A percentile compares a stretch with the other conserved stretches of the same genome.
These are phyloP conservation scores for Hylyphantes graminicola DNA, from an alignment of 1,140 invertebrate species.

Conservation along the genomic window DNA sequence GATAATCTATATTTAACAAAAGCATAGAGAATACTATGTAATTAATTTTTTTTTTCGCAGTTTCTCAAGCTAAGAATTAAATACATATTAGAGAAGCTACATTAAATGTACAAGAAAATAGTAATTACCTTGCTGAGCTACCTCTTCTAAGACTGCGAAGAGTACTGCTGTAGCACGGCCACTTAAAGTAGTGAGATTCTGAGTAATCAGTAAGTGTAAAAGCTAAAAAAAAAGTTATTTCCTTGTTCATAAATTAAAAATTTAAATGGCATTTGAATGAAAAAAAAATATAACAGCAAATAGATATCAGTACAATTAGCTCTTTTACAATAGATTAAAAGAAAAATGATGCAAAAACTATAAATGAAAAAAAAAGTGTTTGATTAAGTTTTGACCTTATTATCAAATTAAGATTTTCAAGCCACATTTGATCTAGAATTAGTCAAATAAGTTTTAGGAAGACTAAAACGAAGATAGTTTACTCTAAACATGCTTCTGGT, in stretches of 20 bases:
- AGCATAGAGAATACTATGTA: too few species aligned
- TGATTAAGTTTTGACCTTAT: too few species aligned
- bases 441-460: too few species aligned
- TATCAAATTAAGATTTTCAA: too few species aligned
- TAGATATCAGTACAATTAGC: background rate
- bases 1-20: background rate
- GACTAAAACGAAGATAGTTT: too few species aligned
- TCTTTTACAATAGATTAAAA: background rate
- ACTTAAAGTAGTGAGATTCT: slow-evolving; percentile 84
- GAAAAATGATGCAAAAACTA: background rate
- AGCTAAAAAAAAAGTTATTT: slow-evolving; percentile 69
- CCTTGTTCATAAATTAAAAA: background rate
- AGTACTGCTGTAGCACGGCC: slow-evolving; percentile 94
- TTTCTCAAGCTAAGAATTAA: too few species aligned
- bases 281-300: background rate
- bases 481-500: too few species aligned
- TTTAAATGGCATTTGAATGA: slow-evolving; percentile 36
- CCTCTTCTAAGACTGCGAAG: slow-evolving; percentile 92
- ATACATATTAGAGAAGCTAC: background rate
- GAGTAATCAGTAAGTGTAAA: slow-evolving; percentile 86
- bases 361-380: too few species aligned
- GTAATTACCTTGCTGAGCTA: slow-evolving; percentile 85
- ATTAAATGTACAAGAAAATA: background rate
- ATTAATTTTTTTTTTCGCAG: too few species aligned
- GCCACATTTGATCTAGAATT: too few species aligned